Percentiles rank a stretch among this genome's conserved stretches.
phyloP scores from a whole-genome alignment of 35 echinoderm and acorn worm species.

The Apostichopus californicus region DNA sequence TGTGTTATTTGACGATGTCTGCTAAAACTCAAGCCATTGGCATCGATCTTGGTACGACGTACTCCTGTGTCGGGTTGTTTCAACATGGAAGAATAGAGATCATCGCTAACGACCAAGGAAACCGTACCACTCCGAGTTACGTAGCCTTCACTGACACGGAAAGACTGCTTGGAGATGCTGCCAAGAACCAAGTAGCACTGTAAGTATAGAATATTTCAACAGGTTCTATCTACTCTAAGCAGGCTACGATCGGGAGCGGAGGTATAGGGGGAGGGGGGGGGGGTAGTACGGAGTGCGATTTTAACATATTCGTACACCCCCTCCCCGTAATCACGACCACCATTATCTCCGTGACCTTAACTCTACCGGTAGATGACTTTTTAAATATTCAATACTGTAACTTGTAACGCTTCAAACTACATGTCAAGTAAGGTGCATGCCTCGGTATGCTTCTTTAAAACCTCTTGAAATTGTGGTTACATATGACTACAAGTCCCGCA shows the following conservation, averaged over 20 bases:
- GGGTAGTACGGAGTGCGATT: background rate
- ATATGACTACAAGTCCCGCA: no score
- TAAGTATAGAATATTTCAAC: constrained; percentile 52
- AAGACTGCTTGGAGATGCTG: constrained; percentile 82
- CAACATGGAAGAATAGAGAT: constrained; percentile 61
- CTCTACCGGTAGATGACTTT: no score
- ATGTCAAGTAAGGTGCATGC: no score
- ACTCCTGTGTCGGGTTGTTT: constrained; percentile 88
- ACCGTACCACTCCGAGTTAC: constrained; percentile 88
- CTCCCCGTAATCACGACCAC: no score
- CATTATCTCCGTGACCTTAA: no score
- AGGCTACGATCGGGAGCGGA: background rate
- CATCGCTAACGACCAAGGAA: constrained; percentile 87
- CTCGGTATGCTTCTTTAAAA: no score
- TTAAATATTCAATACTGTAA: no score
- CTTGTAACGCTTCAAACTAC: no score
- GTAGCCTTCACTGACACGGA: constrained; percentile 88
- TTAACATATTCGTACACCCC: background rate
- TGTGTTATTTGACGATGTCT: background rate
- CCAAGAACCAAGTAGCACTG: constrained; percentile 91
- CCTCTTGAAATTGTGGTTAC: no score
- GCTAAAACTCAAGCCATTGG: constrained; percentile 50
- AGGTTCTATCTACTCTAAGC: no score
- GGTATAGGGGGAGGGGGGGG: background rate
- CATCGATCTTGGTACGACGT: constrained; percentile 93